A percentile compares a stretch with the other conserved stretches of the same genome.
These are phyloP conservation scores for Rhagologus leucostigma DNA, from an alignment of 2,113 vertebrate genomes.

Conservation along the genomic window DNA sequence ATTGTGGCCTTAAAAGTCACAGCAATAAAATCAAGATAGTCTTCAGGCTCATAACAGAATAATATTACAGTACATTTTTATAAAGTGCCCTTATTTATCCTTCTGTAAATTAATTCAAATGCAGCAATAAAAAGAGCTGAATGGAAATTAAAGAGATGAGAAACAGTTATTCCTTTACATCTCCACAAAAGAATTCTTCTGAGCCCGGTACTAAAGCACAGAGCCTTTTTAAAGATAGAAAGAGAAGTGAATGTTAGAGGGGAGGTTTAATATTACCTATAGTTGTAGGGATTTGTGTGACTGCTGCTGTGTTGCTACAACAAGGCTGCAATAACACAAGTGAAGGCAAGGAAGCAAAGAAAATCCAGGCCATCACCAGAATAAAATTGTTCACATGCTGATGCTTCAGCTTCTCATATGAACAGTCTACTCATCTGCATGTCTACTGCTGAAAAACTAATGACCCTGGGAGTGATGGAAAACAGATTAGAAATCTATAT, in stretches of 20 bases:
- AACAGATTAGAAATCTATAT: not conserved
- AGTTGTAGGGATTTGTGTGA: not conserved
- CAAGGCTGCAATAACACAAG: conserved; percentile 21
- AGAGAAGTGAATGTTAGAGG: not conserved
- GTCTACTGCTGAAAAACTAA: not conserved
- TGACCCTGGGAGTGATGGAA: not conserved
- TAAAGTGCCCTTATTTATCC: conserved; percentile 39
- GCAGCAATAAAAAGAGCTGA: not conserved
- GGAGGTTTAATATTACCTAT: not conserved
- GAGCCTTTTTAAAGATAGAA: not conserved
- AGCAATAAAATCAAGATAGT: conserved; percentile 6
- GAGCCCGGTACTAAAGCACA: not conserved
- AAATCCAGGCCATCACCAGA: not conserved
- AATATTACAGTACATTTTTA: conserved; percentile 42
- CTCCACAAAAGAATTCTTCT: not conserved
- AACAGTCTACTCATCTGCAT: not conserved
- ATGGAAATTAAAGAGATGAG: not conserved
- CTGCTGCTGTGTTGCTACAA: conserved; percentile 36
- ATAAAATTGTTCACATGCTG: not conserved
- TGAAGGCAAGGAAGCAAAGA: not conserved
- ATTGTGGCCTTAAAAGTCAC: not conserved
- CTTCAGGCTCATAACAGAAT: conserved; percentile 16
- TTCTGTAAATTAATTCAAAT: conserved; percentile 24
- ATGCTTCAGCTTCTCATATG: not conserved
- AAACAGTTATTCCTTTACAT: not conserved